Evolutionary conservation across 2,113 vertebrate genomes (phyloP).

Genomic region (Scortum barcoo): DNA sequence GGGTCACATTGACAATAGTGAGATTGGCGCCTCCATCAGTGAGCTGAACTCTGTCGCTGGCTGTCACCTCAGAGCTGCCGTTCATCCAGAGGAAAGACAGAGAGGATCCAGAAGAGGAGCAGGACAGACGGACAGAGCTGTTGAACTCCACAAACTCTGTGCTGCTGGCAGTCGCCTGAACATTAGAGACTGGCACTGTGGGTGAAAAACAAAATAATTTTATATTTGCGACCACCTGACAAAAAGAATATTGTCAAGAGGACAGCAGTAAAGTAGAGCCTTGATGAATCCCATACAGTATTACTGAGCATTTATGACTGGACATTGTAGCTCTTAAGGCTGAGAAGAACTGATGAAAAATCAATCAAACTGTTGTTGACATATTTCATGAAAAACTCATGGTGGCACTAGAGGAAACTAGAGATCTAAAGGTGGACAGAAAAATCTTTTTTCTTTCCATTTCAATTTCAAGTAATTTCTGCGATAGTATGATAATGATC

Average conservation of each 20-base stretch:
- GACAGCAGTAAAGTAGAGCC: background rate
- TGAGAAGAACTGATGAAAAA: no score
- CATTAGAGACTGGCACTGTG: slow-evolving; percentile 40
- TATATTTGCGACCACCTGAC: background rate
- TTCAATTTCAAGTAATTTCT: no score
- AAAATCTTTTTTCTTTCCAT: no score
- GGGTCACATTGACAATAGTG: slow-evolving; percentile 58
- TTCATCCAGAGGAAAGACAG: slow-evolving; percentile 71
- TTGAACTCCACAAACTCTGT: slow-evolving; percentile 55
- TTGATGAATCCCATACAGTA: no score
- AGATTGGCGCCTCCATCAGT: slow-evolving; percentile 44
- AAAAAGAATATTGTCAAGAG: background rate
- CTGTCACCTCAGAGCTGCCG: slow-evolving; percentile 63
- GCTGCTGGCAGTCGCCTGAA: background rate
- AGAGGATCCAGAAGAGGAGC: slow-evolving; percentile 62
- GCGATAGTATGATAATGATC: no score
- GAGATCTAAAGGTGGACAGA: no score
- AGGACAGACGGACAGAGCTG: slow-evolving; percentile 45
- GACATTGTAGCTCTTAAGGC: no score
- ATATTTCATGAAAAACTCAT: no score
- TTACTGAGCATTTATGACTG: no score
- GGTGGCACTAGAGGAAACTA: no score
- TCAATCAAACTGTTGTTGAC: no score
- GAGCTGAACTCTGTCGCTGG: slow-evolving; percentile 66
- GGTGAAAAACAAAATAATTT: background rate